Evolutionary conservation across 2,797 vertebrate genomes (phyloP), one percentile per base, ranked within the genome.

Genomic region (Eupleurogrammus muticus): DNA sequence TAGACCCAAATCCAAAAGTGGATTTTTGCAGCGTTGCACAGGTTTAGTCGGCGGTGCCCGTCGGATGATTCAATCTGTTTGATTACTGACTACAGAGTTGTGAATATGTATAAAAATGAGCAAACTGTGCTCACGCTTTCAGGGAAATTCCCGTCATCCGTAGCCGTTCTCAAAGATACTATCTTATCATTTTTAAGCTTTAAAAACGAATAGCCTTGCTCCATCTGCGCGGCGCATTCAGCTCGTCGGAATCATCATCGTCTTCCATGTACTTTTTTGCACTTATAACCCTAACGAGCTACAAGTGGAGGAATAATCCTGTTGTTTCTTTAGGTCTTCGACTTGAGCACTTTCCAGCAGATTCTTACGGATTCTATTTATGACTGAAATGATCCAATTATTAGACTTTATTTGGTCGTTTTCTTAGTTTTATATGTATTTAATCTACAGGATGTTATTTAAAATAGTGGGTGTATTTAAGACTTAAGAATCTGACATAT

Each of bases 81-180:
- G n/a, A n/a, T n/a, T n/a, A n/a, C n/a, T n/a, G n/a, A n/a, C n/a
- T n/a, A n/a, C n/a, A n/a, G n/a, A 92, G 88, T 88, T 95, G 89
- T 95, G 89, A 93, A 92, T 92, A 59, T 82, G 62, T 78, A 42
- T 68, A 61, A 21, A 57, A 19, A 68, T 80, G 87, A 83, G 12
- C 35, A 67, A 64, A 73, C 68, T 53, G 70, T 80, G 51, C 46
- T 40, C 3, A 35, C 40, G 68, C 32, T 73, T 73, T 75, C 66
- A 71, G 63, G 72, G 74, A 36, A 47, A 53, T 44, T 62, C 2
- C 49, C 49, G 48, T 60, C 47, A 24, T 73, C 23, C 14, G 69
- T 75, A 83, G 72, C 68, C 40, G 10, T 53, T 21, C 19, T 51
- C 14, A 24, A 20, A 6, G 10, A 46, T 28, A 20, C 17, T 42